Evolutionary conservation across 1,140 invertebrate genomes (phyloP).

Genomic region (Dufourea novaeangliae): DNA sequence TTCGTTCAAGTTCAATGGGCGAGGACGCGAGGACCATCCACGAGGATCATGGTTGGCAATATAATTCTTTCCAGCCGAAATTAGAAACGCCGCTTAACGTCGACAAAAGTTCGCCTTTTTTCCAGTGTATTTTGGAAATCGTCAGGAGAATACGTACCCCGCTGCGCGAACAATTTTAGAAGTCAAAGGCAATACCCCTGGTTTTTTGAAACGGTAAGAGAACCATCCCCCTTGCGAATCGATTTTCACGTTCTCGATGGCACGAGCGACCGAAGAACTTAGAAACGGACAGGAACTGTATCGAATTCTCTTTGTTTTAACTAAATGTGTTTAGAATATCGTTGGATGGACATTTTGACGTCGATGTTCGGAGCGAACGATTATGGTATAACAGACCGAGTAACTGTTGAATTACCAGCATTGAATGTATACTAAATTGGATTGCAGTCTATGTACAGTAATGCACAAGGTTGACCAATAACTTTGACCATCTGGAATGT

Average conservation of each 20-base stretch:
- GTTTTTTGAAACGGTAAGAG: not conserved
- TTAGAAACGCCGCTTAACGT: constrained; percentile 11
- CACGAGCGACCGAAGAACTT: not conserved
- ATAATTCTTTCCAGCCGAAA: constrained; percentile 25
- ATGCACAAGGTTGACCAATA: too few species aligned
- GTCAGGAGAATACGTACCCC: not conserved
- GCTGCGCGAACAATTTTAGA: not conserved
- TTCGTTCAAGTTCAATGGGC: constrained; percentile 1
- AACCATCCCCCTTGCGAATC: not conserved
- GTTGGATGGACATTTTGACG: too few species aligned
- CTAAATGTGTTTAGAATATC: not conserved
- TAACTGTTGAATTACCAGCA: too few species aligned
- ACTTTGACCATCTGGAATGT: too few species aligned
- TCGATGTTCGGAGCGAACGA: too few species aligned
- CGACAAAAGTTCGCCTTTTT: not conserved
- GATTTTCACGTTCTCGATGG: not conserved
- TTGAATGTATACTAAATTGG: too few species aligned
- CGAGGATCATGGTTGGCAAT: not conserved
- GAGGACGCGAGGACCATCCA: not conserved
- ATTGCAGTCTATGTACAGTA: too few species aligned
- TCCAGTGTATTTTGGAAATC: constrained; percentile 1
- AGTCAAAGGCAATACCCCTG: too few species aligned
- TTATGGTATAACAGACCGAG: too few species aligned
- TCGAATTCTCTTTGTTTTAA: not conserved
- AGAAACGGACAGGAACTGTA: too few species aligned